A percentile compares a stretch with the other conserved stretches of the same genome.
Conservation (phyloP, 1,140 invertebrate genomes). For the Drosophila kanapiae region DNA sequence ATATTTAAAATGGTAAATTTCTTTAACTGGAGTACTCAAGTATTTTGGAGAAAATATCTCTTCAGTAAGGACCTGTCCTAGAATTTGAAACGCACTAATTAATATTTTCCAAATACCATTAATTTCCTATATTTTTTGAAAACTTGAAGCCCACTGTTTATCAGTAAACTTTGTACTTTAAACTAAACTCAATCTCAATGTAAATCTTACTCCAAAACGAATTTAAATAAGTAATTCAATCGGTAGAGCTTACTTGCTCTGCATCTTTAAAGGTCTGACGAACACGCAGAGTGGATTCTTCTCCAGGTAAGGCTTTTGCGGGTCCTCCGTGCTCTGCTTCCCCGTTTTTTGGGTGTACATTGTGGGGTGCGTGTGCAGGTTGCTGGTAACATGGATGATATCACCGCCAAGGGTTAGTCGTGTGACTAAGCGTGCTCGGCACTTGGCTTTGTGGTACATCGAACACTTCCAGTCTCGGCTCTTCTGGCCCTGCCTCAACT, state of each 20-base stretch:
- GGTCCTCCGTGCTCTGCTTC: conserved; percentile 1
- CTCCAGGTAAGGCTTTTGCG: conserved; percentile 38
- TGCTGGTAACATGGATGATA: conserved; percentile 72
- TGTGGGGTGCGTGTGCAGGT: conserved; percentile 57
- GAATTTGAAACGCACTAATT: background rate
- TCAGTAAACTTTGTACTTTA: too few relatives aligned
- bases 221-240: conserved; percentile 2
- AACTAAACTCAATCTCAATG: background rate
- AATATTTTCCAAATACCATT: background rate
- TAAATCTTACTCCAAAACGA: background rate
- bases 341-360: conserved; percentile 49
- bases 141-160: background rate
- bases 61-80: background rate
- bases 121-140: background rate
- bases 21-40: too few relatives aligned
- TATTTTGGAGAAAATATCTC: too few relatives aligned
- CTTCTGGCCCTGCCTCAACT: conserved; percentile 62
- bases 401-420: conserved; percentile 50
- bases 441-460: conserved; percentile 84
- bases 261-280: conserved; percentile 22
- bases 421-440: conserved; percentile 75
- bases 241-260: conserved; percentile 17
- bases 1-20: too few relatives aligned
- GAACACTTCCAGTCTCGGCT: conserved; percentile 84
- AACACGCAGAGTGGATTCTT: conserved; percentile 51